Conservation (phyloP, 2,113 vertebrate genomes). For the Channa maculata region DNA sequence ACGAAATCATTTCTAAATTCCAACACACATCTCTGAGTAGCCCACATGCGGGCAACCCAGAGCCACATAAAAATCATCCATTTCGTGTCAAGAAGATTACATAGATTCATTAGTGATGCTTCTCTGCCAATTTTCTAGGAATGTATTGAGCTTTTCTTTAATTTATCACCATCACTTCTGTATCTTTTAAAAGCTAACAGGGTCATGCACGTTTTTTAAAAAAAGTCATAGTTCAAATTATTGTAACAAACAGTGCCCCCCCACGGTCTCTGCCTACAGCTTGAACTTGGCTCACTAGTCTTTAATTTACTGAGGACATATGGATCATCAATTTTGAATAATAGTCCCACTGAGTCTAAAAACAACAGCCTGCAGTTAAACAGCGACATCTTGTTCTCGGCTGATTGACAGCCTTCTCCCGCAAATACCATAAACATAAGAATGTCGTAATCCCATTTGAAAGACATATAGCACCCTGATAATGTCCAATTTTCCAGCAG, state of each 20-base stretch:
- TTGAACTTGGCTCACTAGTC: constrained; percentile 33
- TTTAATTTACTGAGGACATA: constrained; percentile 42
- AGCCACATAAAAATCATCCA: no score
- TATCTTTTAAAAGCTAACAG: constrained; percentile 1
- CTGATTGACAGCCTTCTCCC: constrained; percentile 62
- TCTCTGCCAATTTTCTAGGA: no score
- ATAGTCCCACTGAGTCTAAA: constrained; percentile 27
- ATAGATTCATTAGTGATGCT: no score
- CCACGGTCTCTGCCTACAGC: constrained; percentile 20
- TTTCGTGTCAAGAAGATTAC: no score
- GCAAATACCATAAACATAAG: constrained; percentile 50
- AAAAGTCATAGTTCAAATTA: constrained; percentile 3
- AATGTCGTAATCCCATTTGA: constrained; percentile 59
- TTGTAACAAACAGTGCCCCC: neutral
- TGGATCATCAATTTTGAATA: constrained; percentile 57
- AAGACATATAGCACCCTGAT: constrained; percentile 55
- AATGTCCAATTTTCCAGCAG: constrained; percentile 65
- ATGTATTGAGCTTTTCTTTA: constrained; percentile 5
- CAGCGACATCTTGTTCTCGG: constrained; percentile 37
- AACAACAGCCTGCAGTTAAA: constrained; percentile 56
- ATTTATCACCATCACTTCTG: neutral
- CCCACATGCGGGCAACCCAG: no score
- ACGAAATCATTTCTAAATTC: no score
- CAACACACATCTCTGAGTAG: no score
- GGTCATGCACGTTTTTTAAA: neutral